A percentile compares a stretch with the other conserved stretches of the same genome.
Evolutionary conservation across 2,797 vertebrate genomes (phyloP).

Genomic region (Lophius americanus): DNA sequence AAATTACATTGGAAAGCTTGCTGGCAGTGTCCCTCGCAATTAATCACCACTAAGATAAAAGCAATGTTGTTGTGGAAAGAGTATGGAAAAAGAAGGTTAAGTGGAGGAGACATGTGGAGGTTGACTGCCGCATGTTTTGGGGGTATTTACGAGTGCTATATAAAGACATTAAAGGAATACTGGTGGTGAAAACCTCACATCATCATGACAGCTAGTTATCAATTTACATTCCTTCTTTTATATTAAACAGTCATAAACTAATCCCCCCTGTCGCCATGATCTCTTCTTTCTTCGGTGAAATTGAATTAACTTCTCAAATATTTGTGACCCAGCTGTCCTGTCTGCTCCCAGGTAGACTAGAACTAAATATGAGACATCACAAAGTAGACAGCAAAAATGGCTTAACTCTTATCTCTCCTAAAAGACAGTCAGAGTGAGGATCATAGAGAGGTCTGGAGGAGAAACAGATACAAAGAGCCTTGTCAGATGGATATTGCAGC

Average conservation of each 20-base stretch:
- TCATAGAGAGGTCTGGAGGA: constrained; percentile 28
- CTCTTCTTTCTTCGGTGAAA: constrained; percentile 29
- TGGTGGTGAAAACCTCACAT: constrained; percentile 40
- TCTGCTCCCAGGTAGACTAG: constrained; percentile 30
- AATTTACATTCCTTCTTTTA: constrained; percentile 34
- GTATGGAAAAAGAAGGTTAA: not conserved
- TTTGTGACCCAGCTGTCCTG: constrained; percentile 53
- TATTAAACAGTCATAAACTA: constrained; percentile 49
- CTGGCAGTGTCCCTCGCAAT: constrained; percentile 64
- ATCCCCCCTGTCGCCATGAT: constrained; percentile 54
- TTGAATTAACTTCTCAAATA: constrained; percentile 61
- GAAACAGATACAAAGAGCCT: constrained; percentile 56
- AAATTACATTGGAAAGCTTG: constrained; percentile 62
- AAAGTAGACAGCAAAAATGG: constrained; percentile 37
- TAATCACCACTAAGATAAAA: constrained; percentile 64
- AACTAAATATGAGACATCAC: constrained; percentile 47
- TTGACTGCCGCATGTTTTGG: constrained; percentile 19
- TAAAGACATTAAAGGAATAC: constrained; percentile 15
- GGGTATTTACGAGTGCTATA: constrained; percentile 38
- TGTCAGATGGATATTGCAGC: constrained; percentile 61
- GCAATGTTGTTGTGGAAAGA: constrained; percentile 27
- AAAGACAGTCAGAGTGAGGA: constrained; percentile 35
- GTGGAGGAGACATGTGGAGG: constrained; percentile 2
- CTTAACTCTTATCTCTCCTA: constrained; percentile 46
- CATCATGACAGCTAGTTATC: constrained; percentile 61